phyloP scores from a whole-genome alignment of 2,797 vertebrate genomes.

The Mustela erminea region DNA sequence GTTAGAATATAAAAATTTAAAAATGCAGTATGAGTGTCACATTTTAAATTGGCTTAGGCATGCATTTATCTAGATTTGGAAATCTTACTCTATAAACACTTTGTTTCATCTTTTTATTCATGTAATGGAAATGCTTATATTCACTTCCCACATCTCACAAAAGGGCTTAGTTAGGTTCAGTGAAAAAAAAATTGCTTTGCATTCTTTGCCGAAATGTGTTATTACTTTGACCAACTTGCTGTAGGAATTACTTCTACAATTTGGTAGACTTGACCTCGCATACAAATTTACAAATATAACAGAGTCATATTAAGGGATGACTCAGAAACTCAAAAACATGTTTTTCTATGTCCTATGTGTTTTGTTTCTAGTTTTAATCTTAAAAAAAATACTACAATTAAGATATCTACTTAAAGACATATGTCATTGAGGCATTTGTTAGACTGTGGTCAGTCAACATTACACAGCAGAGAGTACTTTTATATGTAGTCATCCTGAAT shows the following conservation, averaged over 20 bases:
- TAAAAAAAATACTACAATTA: conserved; percentile 31
- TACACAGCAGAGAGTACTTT: conserved; percentile 7
- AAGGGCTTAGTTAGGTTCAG: conserved; percentile 8
- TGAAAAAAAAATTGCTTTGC: conserved; percentile 36
- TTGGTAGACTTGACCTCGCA: not conserved
- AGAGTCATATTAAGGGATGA: not conserved
- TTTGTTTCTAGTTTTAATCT: not conserved
- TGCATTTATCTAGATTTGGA: conserved; percentile 38
- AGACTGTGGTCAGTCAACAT: conserved; percentile 2
- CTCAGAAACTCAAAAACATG: not conserved
- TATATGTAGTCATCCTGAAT: conserved; percentile 26
- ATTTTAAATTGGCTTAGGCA: conserved; percentile 16
- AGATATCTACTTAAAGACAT: not conserved
- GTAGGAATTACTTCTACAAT: not conserved
- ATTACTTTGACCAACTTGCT: not conserved
- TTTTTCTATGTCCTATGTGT: not conserved
- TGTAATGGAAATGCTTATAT: not conserved
- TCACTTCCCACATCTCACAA: conserved; percentile 9
- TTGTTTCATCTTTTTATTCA: conserved; percentile 42
- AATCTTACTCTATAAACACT: not conserved
- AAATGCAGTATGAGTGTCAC: not conserved
- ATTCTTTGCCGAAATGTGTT: conserved; percentile 40
- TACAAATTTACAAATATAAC: not conserved
- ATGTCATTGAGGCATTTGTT: conserved; percentile 20
- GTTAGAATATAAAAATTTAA: conserved; percentile 21